A percentile compares a stretch with the other conserved stretches of the same genome.
Conservation (phyloP, 2,888 invertebrate genomes). For the Drosophila suboccidentalis region DNA sequence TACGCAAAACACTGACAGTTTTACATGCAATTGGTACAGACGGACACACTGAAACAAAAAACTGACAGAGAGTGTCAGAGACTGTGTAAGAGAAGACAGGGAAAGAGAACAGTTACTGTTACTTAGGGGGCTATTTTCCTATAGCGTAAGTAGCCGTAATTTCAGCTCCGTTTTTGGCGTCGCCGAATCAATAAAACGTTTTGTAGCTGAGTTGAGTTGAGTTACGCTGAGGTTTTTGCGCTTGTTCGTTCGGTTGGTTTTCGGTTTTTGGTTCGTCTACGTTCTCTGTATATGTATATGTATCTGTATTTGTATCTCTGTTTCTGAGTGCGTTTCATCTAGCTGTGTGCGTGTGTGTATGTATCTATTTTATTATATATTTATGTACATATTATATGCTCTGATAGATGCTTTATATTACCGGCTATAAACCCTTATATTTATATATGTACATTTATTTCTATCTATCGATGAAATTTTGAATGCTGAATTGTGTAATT, state of each 20-base stretch:
- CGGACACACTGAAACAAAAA: slow-evolving; percentile 22
- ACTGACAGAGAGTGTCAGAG: slow-evolving; percentile 14
- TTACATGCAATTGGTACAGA: slow-evolving; percentile 43
- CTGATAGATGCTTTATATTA: slow-evolving; percentile 62
- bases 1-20: slow-evolving; percentile 12
- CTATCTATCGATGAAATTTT: slow-evolving; percentile 23
- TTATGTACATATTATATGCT: slow-evolving; percentile 38
- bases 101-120: slow-evolving; percentile 35
- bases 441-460: slow-evolving; percentile 24
- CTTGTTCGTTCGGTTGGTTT: slow-evolving; percentile 66
- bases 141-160: slow-evolving; percentile 67
- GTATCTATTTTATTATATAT: slow-evolving; percentile 26
- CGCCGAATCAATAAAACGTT: slow-evolving; percentile 75
- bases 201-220: slow-evolving; percentile 55
- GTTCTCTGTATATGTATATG: slow-evolving; percentile 28
- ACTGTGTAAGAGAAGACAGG: slow-evolving; percentile 17
- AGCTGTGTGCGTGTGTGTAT: slow-evolving; percentile 59
- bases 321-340: slow-evolving; percentile 57
- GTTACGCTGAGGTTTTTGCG: slow-evolving; percentile 71
- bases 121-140: slow-evolving; percentile 49
- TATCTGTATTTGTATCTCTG: slow-evolving; percentile 54
- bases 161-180: slow-evolving; percentile 69
- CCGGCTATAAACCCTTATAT: slow-evolving; percentile 55
- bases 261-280: slow-evolving; percentile 58
- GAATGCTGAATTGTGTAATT: slow-evolving; percentile 16